phyloP scores from a whole-genome alignment of 2,113 vertebrate species.

The Phaetusa simplex region DNA sequence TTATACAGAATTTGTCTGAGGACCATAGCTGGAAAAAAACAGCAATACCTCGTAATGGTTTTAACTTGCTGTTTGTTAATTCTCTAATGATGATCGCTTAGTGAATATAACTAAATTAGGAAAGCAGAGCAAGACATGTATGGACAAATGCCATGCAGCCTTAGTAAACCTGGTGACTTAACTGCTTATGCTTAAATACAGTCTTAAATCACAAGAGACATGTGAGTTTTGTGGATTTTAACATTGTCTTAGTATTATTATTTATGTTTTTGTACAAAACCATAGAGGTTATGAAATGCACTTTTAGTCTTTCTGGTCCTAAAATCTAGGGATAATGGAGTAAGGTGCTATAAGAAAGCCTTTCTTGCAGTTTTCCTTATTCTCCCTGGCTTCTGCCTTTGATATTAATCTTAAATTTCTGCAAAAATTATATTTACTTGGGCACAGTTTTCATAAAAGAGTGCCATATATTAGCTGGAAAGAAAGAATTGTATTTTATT shows the following conservation, averaged over 20 bases:
- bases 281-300: accelerated
- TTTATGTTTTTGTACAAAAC: not conserved
- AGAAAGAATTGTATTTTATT: not conserved
- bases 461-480: not conserved
- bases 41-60: not conserved
- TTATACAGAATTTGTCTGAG: not conserved
- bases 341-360: not conserved
- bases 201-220: not conserved
- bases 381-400: not conserved
- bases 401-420: not conserved
- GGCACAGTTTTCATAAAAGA: not conserved
- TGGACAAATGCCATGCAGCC: not conserved
- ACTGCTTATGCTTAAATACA: not conserved
- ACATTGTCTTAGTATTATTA: not conserved
- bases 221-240: not conserved
- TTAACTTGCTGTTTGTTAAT: not conserved
- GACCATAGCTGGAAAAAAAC: not conserved
- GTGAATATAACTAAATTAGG: not conserved
- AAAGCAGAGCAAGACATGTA: not conserved
- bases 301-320: not conserved
- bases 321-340: not conserved
- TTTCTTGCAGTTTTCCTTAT: not conserved
- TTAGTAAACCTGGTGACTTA: not conserved
- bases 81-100: not conserved
- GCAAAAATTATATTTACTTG: not conserved